phyloP scores from a whole-genome alignment of 2,888 invertebrate genomes.

The Caenorhabditis japonica region DNA sequence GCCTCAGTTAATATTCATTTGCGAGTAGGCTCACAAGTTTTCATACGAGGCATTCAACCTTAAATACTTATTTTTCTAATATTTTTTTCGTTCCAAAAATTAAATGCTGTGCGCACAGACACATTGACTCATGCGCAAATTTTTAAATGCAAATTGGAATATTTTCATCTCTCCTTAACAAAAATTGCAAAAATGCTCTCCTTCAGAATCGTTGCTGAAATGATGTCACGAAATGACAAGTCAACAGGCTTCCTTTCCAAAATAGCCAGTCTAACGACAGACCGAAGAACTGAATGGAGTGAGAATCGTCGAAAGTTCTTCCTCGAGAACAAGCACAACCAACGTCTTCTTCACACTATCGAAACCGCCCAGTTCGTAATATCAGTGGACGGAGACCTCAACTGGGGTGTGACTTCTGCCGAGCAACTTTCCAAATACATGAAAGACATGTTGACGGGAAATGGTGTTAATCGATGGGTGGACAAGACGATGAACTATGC shows the following conservation, averaged over 20 bases:
- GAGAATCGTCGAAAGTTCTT: slow-evolving; percentile 69
- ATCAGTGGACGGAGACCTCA: slow-evolving; percentile 60
- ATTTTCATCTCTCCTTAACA: too few species aligned
- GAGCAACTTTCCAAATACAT: slow-evolving; percentile 63
- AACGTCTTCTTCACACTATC: slow-evolving; percentile 58
- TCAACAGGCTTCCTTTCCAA: slow-evolving; percentile 48
- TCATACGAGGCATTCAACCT: too few species aligned
- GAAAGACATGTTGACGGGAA: slow-evolving; percentile 67
- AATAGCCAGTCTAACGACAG: slow-evolving; percentile 41
- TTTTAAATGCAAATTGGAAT: too few species aligned
- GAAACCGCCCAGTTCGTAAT: slow-evolving; percentile 68
- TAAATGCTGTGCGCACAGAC: too few species aligned
- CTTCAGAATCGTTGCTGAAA: slow-evolving; percentile 67
- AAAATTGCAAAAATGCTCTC: too few species aligned
- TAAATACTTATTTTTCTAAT: too few species aligned
- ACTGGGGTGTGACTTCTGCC: slow-evolving; percentile 63
- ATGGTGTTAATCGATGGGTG: slow-evolving; percentile 70
- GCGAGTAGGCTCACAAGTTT: too few species aligned
- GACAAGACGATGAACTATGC: slow-evolving; percentile 74
- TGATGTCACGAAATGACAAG: slow-evolving; percentile 59
- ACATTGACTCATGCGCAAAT: too few species aligned
- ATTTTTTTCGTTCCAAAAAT: too few species aligned
- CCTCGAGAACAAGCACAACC: slow-evolving; percentile 63
- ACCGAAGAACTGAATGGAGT: slow-evolving; percentile 64
- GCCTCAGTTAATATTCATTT: too few species aligned